Evolutionary conservation across 92 coral and sea anemone genomes (phyloP).

Genomic region (Porites divaricata): DNA sequence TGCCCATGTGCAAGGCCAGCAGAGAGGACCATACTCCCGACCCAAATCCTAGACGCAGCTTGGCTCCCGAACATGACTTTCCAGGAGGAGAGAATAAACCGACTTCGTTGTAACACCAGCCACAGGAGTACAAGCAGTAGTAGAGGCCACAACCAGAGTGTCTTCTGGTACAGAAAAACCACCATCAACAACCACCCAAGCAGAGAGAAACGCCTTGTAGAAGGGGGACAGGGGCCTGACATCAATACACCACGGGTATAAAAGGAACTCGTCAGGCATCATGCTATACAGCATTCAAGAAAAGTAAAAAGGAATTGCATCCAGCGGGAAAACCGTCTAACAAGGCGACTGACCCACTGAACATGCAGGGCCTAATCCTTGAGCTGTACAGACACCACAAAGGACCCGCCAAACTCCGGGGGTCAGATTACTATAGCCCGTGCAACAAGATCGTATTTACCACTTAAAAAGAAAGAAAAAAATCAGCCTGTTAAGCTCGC

Average conservation of each 20-base stretch:
- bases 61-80: too few relatives aligned
- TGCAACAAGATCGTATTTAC: background rate
- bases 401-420: background rate
- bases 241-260: background rate
- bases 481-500: too few relatives aligned
- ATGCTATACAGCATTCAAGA: background rate
- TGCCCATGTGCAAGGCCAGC: background rate
- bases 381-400: background rate
- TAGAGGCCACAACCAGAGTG: background rate
- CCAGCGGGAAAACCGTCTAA: background rate
- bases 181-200: background rate
- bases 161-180: background rate
- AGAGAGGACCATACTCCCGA: background rate
- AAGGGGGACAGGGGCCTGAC: background rate
- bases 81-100: too few relatives aligned
- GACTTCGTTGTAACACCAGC: too few relatives aligned
- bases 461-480: background rate
- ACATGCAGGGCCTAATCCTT: background rate
- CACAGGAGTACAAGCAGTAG: too few relatives aligned
- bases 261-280: background rate
- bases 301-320: background rate
- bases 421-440: background rate
- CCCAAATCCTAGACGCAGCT: background rate
- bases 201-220: background rate
- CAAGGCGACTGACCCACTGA: background rate